Percentiles rank a stretch among this genome's conserved stretches.
Conservation (phyloP, 1,140 invertebrate species). For the Apis laboriosa region DNA sequence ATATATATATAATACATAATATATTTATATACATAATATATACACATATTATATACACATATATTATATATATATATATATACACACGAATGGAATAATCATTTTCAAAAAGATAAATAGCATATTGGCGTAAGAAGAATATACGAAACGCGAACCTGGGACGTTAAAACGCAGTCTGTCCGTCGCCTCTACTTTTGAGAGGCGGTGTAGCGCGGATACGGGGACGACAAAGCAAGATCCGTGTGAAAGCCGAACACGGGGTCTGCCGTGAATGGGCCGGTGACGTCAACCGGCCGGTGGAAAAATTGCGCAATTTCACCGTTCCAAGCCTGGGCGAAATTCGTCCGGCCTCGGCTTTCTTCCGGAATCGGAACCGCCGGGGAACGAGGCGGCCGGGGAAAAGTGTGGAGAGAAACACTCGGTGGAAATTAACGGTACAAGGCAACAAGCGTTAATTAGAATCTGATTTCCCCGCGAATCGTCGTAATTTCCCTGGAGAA, state of each 20-base stretch:
- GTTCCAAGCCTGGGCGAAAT: slow-evolving; percentile 54
- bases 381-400: background rate
- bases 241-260: slow-evolving; percentile 74
- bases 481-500: slow-evolving; percentile 35
- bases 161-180: too few relatives aligned
- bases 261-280: slow-evolving; percentile 71
- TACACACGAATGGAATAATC: too few relatives aligned
- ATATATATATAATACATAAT: too few relatives aligned
- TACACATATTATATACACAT: too few relatives aligned
- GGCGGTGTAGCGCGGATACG: slow-evolving; percentile 16
- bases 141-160: too few relatives aligned
- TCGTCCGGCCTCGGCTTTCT: slow-evolving; percentile 70
- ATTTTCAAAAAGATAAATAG: too few relatives aligned
- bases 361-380: slow-evolving; percentile 61
- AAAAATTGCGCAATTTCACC: slow-evolving; percentile 81
- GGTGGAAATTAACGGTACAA: slow-evolving; percentile 35
- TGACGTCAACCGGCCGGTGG: slow-evolving; percentile 76
- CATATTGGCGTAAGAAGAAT: too few relatives aligned
- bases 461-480: slow-evolving; percentile 28
- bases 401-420: background rate
- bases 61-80: too few relatives aligned
- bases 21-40: too few relatives aligned
- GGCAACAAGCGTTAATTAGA: slow-evolving; percentile 35
- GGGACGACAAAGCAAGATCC: slow-evolving; percentile 75
- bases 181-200: background rate